Conservation (phyloP, 37 sponge, comb jelly and placozoan genomes). For the Amphimedon queenslandica region DNA sequence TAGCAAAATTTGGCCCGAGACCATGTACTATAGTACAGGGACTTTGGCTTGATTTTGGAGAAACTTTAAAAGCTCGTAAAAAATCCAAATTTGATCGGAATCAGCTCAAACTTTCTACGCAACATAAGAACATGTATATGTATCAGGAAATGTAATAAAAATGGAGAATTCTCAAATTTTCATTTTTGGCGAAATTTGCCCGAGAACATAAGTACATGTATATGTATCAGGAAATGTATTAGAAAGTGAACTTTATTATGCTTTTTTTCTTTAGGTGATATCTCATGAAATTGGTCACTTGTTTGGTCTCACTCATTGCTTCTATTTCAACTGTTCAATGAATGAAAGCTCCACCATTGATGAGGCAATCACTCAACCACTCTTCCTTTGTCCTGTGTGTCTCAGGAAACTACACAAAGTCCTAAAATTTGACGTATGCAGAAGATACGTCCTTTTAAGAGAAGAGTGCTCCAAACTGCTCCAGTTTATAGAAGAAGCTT, state of each 20-base stretch:
- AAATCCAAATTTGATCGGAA: too few species aligned
- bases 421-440: constrained; percentile 58
- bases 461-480: constrained; percentile 3
- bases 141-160: too few species aligned
- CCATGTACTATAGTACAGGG: too few species aligned
- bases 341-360: constrained; percentile 77
- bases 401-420: constrained; percentile 75
- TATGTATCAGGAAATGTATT: too few species aligned
- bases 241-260: background rate
- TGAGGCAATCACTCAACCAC: constrained; percentile 71
- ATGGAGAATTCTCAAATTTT: too few species aligned
- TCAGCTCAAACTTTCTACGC: too few species aligned
- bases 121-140: too few species aligned
- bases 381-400: constrained; percentile 89
- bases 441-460: constrained; percentile 37
- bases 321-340: constrained; percentile 85
- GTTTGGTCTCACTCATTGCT: constrained; percentile 87
- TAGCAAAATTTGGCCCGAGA: too few species aligned
- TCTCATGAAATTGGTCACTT: constrained; percentile 88
- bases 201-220: background rate
- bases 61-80: too few species aligned
- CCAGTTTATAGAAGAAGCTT: background rate
- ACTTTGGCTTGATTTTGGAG: too few species aligned
- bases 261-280: constrained; percentile 52
- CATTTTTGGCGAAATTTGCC: background rate